Percentiles rank a stretch among this genome's conserved stretches.
Conservation (phyloP, 2,888 invertebrate genomes). For the Tholera decimalis region DNA sequence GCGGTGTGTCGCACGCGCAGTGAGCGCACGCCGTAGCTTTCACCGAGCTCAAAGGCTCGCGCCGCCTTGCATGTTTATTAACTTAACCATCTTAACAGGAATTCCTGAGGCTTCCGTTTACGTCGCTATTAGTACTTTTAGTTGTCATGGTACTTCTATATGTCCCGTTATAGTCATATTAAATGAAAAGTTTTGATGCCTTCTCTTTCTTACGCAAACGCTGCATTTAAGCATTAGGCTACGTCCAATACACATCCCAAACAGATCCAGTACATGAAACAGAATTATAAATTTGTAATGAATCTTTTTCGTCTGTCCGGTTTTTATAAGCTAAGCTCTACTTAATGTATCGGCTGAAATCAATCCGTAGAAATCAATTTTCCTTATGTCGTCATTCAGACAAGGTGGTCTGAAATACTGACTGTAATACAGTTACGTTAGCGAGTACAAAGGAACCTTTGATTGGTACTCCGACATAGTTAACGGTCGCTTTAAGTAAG, state of each 20-base stretch:
- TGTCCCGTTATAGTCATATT: conserved; percentile 68
- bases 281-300: conserved; percentile 5
- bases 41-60: conserved; percentile 87
- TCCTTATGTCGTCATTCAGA: conserved; percentile 32
- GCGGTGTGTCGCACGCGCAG: conserved; percentile 72
- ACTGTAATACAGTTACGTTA: conserved; percentile 32
- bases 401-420: conserved; percentile 35
- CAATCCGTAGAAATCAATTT: conserved; percentile 22
- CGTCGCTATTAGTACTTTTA: conserved; percentile 79
- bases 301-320: neutral
- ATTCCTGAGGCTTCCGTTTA: conserved; percentile 82
- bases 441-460: conserved; percentile 51
- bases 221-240: conserved; percentile 4
- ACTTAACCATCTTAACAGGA: conserved; percentile 88
- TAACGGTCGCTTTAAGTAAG: conserved; percentile 49
- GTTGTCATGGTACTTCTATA: conserved; percentile 68
- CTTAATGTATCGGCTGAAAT: conserved; percentile 12
- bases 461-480: conserved; percentile 50
- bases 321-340: conserved; percentile 6
- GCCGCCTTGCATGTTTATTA: conserved; percentile 86
- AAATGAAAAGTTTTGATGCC: conserved; percentile 48
- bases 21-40: conserved; percentile 81
- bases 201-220: conserved; percentile 38
- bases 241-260: conserved; percentile 7
- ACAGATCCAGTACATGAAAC: conserved; percentile 1